phyloP scores from a whole-genome alignment of 2,113 vertebrate genomes.

The Halcyon senegalensis region DNA sequence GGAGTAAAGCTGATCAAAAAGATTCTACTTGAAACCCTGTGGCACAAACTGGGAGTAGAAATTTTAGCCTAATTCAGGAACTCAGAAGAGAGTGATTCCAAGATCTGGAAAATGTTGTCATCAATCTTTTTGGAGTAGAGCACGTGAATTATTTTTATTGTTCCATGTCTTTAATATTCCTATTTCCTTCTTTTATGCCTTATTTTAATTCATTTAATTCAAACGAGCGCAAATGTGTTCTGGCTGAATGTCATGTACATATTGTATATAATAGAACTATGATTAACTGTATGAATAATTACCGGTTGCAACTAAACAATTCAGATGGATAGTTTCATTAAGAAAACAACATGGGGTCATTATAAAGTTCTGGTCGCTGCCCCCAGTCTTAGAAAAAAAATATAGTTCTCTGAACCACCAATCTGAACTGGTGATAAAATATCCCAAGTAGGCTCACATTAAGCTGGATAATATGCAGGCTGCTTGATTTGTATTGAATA shows the following conservation, averaged over 20 bases:
- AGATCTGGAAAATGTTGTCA: not conserved
- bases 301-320: constrained; percentile 76
- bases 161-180: not conserved
- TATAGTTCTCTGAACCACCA: constrained; percentile 80
- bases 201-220: constrained; percentile 21
- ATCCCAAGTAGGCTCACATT: constrained; percentile 89
- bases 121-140: not conserved
- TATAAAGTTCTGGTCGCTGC: constrained; percentile 77
- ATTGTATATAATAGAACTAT: constrained; percentile 52
- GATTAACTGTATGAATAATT: constrained; percentile 75
- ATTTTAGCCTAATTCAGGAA: constrained; percentile 1
- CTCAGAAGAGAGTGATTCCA: not conserved
- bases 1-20: not conserved
- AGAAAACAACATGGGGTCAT: constrained; percentile 74
- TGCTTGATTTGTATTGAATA: constrained; percentile 97
- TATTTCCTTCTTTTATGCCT: constrained; percentile 9
- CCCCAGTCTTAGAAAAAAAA: constrained; percentile 76
- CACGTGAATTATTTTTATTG: not conserved
- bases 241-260: not conserved
- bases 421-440: constrained; percentile 90
- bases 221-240: not conserved
- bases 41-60: not conserved
- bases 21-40: not conserved
- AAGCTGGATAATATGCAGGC: constrained; percentile 91
- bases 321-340: constrained; percentile 79